phyloP scores from a whole-genome alignment of 1,140 invertebrate genomes.

The Calosoma granatense region DNA sequence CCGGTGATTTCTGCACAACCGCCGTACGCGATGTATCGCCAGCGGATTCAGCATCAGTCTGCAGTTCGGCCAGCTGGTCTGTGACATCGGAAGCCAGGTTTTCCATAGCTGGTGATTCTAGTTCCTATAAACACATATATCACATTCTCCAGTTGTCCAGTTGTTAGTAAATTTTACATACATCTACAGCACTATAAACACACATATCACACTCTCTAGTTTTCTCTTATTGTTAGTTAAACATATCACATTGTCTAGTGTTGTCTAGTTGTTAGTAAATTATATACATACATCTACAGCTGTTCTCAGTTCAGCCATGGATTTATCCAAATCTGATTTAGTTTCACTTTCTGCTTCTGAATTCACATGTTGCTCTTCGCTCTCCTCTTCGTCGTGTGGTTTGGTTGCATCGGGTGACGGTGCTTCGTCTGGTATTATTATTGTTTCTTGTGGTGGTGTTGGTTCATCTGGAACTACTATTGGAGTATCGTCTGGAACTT shows the following conservation, averaged over 20 bases:
- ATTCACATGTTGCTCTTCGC: too few species aligned
- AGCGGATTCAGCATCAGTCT: not conserved
- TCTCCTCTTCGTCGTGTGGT: not conserved
- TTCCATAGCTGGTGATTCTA: not conserved
- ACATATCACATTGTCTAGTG: too few species aligned
- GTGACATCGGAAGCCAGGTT: not conserved
- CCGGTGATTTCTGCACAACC: constrained; percentile 18
- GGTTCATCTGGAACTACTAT: not conserved
- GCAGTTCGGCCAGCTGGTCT: constrained; percentile 1
- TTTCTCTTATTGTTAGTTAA: too few species aligned
- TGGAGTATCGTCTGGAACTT: not conserved
- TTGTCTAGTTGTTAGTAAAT: too few species aligned
- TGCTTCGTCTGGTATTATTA: not conserved
- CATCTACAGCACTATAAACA: not conserved
- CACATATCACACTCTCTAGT: too few species aligned
- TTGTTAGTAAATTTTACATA: not conserved
- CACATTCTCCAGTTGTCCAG: not conserved
- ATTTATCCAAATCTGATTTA: not conserved
- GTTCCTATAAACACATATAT: not conserved
- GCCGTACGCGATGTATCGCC: constrained; percentile 11
- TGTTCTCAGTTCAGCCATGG: not conserved
- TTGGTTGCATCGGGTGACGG: not conserved
- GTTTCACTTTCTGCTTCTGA: too few species aligned
- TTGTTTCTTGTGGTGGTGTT: too few species aligned
- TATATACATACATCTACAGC: not conserved